Evolutionary conservation across 2,888 invertebrate species (phyloP).

Genomic region (Steromphala cineraria): DNA sequence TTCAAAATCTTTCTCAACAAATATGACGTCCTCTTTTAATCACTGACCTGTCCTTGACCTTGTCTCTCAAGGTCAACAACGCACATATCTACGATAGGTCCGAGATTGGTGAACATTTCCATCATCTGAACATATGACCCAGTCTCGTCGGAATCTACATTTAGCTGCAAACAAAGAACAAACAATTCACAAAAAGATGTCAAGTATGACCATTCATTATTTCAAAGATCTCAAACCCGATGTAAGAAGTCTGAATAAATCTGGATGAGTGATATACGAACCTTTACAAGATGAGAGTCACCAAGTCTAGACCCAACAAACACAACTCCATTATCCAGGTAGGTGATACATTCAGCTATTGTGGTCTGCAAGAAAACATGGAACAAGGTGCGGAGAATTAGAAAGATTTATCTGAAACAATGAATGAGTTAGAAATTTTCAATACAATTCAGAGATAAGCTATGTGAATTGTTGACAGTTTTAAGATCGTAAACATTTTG

Average conservation of each 20-base stretch:
- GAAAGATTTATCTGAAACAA: too few relatives aligned
- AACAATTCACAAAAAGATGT: not conserved
- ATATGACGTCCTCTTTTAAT: not conserved
- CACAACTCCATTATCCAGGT: constrained; percentile 97
- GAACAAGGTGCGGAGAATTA: too few relatives aligned
- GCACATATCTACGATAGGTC: constrained; percentile 98
- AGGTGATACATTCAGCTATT: constrained; percentile 97
- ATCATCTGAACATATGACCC: constrained; percentile 94
- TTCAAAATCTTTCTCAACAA: not conserved
- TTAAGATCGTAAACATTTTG: too few relatives aligned
- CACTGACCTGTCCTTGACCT: constrained; percentile 86
- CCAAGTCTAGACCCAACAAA: constrained; percentile 95
- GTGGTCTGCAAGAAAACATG: constrained; percentile 74
- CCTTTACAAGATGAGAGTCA: constrained; percentile 91
- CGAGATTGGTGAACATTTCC: constrained; percentile 97
- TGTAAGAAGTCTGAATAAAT: not conserved
- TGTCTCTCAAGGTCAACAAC: constrained; percentile 96
- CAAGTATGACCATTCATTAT: too few relatives aligned
- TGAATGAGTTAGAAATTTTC: too few relatives aligned
- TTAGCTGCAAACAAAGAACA: constrained; percentile 78
- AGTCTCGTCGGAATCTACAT: constrained; percentile 87
- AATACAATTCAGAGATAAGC: too few relatives aligned
- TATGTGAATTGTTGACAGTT: too few relatives aligned
- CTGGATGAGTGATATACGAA: constrained; percentile 41
- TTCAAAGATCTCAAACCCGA: too few relatives aligned